These are phyloP conservation scores for Phacellophora camtschatica DNA, from an alignment of 30 jellyfish, hydroid and myxozoan genomes.

Conservation along the genomic window DNA sequence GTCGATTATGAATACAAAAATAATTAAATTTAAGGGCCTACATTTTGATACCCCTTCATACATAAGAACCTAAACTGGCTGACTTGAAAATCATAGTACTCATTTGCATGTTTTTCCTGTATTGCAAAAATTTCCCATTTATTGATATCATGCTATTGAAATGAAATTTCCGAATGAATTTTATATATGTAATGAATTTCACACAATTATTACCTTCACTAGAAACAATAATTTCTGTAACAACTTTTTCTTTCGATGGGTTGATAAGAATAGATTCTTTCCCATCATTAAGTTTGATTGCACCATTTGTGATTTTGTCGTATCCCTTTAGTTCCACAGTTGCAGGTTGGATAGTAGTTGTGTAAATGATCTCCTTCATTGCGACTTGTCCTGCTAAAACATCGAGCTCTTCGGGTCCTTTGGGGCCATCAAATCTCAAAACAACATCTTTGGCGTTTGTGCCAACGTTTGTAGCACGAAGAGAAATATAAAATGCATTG, in stretches of 20 bases:
- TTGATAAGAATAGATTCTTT: constrained; percentile 21
- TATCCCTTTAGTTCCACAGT: constrained; percentile 53
- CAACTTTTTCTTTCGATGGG: constrained; percentile 37
- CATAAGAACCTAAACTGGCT: too few species aligned
- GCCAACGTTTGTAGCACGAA: constrained; percentile 51
- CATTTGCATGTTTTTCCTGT: too few species aligned
- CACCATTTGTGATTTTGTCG: constrained; percentile 35
- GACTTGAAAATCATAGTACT: too few species aligned
- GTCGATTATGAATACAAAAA: too few species aligned
- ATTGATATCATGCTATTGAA: too few species aligned
- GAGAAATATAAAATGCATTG: constrained; percentile 34
- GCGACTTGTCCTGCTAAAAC: constrained; percentile 43
- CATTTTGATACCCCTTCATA: too few species aligned
- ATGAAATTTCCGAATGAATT: too few species aligned
- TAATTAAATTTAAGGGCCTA: too few species aligned
- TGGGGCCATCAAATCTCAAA: constrained; percentile 37
- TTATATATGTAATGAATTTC: too few species aligned
- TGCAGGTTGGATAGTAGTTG: constrained; percentile 59
- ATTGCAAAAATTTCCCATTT: too few species aligned
- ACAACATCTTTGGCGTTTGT: constrained; percentile 18
- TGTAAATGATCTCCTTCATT: constrained; percentile 23
- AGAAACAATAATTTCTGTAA: constrained; percentile 20
- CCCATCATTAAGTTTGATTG: constrained; percentile 23
- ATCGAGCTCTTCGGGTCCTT: constrained; percentile 51
- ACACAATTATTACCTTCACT: constrained; percentile 13